Base-by-base conservation (phyloP, 1,140 invertebrate genomes). In the Apis dorsata region DNA sequence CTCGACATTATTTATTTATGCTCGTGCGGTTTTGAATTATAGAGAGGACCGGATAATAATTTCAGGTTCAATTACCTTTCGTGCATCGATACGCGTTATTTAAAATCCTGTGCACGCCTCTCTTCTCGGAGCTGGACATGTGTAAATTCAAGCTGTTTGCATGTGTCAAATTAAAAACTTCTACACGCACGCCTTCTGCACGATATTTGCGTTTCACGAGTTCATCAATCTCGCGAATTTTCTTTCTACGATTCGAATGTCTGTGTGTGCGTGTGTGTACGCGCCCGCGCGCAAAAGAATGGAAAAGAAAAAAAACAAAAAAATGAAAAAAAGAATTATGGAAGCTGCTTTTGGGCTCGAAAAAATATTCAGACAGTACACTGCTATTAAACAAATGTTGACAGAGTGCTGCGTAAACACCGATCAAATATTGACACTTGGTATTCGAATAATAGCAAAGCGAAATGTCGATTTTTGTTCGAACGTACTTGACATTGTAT, bases 71-170 rank as follows among this genome's bases (percentile, higher is more conserved):
- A 81, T 81, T 75, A 75, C 78, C 78, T 80, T 70, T 19, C 15
- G 70, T 34, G 19, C 69, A 34, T 80, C 78, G 78, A 80, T 80
- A 80, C 78, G 59, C 78, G 70, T 80, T 80, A 80, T 80, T 73
- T 73, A 80, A 80, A 73, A 80, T 80, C 59, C 49, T 53, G 34
- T 44, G 44, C 57, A 28, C 78, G 57, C 55, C 19, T 28, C 17
- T 28, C 5, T 62, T 51, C 55, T 7, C 57, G 49, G 24, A 62
- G 34, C 53, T n/a, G 21, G 5, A 28, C 28, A 49, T 55, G 69
- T 73, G 70, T 63, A 80, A 80, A 80, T 80, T 73, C 78, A 63
- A 80, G 59, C 70, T 80, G 78, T 80, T 80, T 80, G 78, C 78
- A 65, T 70, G 78, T 71, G 70, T 80, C 69, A 21, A 73, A 73